Evolutionary conservation across 1,140 invertebrate genomes (phyloP), one percentile per base, ranked within the genome.

Genomic region (Ceratina japonica): DNA sequence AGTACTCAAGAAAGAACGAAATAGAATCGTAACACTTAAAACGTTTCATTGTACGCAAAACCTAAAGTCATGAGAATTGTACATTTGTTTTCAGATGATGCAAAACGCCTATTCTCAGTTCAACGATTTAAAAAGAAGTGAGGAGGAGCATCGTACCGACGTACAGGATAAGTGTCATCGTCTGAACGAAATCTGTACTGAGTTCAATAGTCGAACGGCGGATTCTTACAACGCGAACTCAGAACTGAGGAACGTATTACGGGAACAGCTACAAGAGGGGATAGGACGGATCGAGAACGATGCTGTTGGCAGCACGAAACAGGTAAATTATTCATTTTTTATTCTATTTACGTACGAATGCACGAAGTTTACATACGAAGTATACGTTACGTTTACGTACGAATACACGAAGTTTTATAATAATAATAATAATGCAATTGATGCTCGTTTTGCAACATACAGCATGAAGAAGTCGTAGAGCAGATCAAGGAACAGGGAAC

Each of bases 221-320:
- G 15, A n/a, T 16, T 82, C 61, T 51, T 84, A 37, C 22, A 52
- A 83, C 7, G 76, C 81, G 5, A 80, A 72, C 74, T 1, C 80
- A 7, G 62, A 86, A 8, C 71, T 76, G 68, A 80, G 77, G 44
- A 78, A 81, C 20, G 15, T 16, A 51, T 78, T 91, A 27, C 82
- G 85, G 52, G 75, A 88, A 12, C 75, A 86, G 59, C 72, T 89
- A 62, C 75, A 88, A 73, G 65, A 62, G 13, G 51, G 85, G 20
- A 74, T 90, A 18, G 72, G 81, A 44, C 71, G 37, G n/a, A 86
- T 92, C n/a, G 86, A 86, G 79, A 79, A 66, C 10, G 85, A 88
- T 71, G 44, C 89, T 69, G 65, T 56, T 59, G 71, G 79, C 56
- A 65, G 72, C 13, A 80, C 89, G 8, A 71, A 90, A 81, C 62